Evolutionary conservation across 2,113 vertebrate species (phyloP), one percentile per base, ranked within the genome.

Genomic region (Eonycteris spelaea): DNA sequence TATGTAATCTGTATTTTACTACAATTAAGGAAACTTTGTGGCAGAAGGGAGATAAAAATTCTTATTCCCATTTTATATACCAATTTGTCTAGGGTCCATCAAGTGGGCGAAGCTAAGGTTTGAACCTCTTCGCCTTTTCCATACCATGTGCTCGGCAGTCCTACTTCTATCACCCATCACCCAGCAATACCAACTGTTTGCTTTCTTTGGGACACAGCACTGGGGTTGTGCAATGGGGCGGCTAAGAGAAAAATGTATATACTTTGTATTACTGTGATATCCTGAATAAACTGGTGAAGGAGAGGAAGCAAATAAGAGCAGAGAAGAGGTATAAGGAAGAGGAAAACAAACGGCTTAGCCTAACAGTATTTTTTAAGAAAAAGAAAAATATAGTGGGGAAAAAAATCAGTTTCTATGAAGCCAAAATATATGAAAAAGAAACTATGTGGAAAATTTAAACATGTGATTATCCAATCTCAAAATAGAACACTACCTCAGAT

Each of bases 401-500:
- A 28, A 22, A 91, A 94, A 63, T 86, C 68, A 84, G 14, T 68
- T 83, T 96, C 12, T 55, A 75, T 19, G 73, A 61, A 61, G 16
- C 2, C 16, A 83, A 93, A 96, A 75, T 30, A 33, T 3, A 55
- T 3, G 33, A 40, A 18, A 45, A 6, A 11, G 22, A 74, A 96
- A 87, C 0, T 4, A 7, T 7, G 30, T 35, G 1, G 43, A 33
- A 79, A 61, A 12, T 7, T 14, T 71, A 73, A 43, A 71, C 80
- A 70, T 87, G 0, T 57, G 9, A 78, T 35, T n/a, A 80, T 8
- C 6, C 65, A 6, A 6, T 45, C 63, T 83, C 33, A 95, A 2
- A 90, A 30, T 26, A 87, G 14, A 28, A 57, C 55, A 30, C 95
- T 98, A 99, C 99, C 99, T 99, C 99, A 43, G 99, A 99, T 88